These are phyloP conservation scores for Coregonus ussuriensis DNA, from an alignment of 2,797 vertebrate genomes.

Conservation along the genomic window DNA sequence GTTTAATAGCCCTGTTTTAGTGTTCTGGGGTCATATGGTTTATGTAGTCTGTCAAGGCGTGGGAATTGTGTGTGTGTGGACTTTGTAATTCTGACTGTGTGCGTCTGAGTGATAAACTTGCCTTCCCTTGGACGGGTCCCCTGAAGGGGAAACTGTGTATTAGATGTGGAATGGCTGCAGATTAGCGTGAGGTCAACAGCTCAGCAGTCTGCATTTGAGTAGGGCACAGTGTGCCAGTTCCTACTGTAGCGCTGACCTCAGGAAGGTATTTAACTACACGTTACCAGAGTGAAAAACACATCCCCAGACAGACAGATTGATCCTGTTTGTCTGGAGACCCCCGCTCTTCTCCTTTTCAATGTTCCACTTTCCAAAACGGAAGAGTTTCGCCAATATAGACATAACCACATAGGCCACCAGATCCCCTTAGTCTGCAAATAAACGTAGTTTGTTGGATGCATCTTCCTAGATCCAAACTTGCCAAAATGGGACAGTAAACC, in stretches of 20 bases:
- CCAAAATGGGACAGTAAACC: not conserved
- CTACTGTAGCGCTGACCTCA: constrained; percentile 72
- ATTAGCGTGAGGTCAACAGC: constrained; percentile 77
- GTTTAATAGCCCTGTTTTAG: not conserved
- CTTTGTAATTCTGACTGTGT: not conserved
- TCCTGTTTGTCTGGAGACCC: constrained; percentile 22
- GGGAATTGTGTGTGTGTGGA: not conserved
- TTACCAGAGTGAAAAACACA: constrained; percentile 62
- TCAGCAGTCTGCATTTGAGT: constrained; percentile 75
- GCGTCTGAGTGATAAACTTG: not conserved
- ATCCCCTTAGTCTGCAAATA: not conserved
- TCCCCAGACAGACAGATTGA: constrained; percentile 6
- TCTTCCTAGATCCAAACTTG: not conserved
- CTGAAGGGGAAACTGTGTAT: constrained; percentile 56
- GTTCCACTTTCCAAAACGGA: not conserved
- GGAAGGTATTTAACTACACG: constrained; percentile 71
- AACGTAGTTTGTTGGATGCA: not conserved
- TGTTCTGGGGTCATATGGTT: not conserved
- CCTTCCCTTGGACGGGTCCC: constrained; percentile 40
- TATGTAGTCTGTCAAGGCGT: not conserved
- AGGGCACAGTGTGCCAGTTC: constrained; percentile 62
- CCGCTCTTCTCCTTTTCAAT: not conserved
- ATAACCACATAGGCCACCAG: not conserved
- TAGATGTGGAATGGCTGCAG: constrained; percentile 67
- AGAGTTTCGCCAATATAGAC: not conserved